Evolutionary conservation across 1,140 invertebrate species (phyloP).

Genomic region (Notospermus geniculatus): DNA sequence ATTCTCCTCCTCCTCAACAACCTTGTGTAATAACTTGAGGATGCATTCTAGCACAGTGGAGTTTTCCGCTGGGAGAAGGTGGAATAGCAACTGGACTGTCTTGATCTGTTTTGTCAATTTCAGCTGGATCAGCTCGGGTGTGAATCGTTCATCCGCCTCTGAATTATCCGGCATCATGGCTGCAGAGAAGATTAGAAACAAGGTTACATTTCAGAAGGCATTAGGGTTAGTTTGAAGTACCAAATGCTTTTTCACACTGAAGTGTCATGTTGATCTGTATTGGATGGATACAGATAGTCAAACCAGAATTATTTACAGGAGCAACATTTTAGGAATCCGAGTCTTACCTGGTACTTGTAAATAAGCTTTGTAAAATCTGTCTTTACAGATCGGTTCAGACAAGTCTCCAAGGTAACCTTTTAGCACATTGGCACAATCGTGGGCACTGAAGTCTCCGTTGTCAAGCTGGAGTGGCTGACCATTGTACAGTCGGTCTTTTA

Average conservation of each 20-base stretch:
- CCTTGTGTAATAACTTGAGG: constrained; percentile 71
- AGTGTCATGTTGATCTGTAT: no score
- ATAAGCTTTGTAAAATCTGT: constrained; percentile 83
- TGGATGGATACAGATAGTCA: no score
- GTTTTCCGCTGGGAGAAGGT: constrained; percentile 75
- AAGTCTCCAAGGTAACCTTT: constrained; percentile 84
- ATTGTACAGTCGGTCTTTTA: constrained; percentile 70
- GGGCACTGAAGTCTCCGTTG: constrained; percentile 71
- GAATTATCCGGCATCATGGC: not conserved
- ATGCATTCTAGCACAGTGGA: constrained; percentile 72
- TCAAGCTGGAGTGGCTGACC: constrained; percentile 68
- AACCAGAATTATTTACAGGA: no score
- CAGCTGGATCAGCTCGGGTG: not conserved
- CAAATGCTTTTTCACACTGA: no score
- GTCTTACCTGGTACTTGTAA: constrained; percentile 79
- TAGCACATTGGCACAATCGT: constrained; percentile 88
- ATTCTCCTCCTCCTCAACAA: constrained; percentile 70
- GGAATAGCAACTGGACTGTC: constrained; percentile 76
- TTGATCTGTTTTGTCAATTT: constrained; percentile 61
- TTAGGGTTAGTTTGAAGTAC: no score
- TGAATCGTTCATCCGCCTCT: not conserved
- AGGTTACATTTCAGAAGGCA: no score
- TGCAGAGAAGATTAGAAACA: no score
- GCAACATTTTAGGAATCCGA: no score
- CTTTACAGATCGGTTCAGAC: constrained; percentile 82